phyloP scores from a whole-genome alignment of 2,113 vertebrate species.

The Phasianus colchicus region DNA sequence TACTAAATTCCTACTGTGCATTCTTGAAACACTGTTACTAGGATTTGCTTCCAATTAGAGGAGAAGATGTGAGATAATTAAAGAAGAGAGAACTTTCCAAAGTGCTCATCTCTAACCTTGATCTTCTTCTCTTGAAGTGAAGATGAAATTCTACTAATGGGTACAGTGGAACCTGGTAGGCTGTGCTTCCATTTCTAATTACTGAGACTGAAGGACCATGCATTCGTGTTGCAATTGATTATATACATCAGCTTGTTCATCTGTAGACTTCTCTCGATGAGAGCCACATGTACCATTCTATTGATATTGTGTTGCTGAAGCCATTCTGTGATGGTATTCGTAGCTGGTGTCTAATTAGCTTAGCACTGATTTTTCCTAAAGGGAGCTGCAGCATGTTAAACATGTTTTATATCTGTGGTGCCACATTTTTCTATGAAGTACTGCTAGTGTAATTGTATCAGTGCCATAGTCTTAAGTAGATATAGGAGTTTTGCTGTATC shows the following conservation, averaged over 20 bases:
- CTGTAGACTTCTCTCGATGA: neutral
- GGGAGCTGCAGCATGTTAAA: neutral
- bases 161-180: neutral
- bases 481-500: neutral
- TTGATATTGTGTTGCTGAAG: neutral
- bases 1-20: neutral
- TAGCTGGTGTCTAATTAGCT: neutral
- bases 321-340: neutral
- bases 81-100: neutral
- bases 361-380: neutral
- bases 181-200: neutral
- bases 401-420: neutral
- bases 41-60: rapidly evolving
- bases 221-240: neutral
- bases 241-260: neutral
- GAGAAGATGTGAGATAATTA: neutral
- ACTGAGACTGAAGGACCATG: rapidly evolving
- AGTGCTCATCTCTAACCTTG: neutral
- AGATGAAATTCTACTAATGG: neutral
- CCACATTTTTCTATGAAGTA: neutral
- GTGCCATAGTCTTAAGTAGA: neutral
- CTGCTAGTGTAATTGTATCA: neutral
- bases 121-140: neutral
- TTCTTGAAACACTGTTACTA: neutral
- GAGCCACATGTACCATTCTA: neutral